Percentiles rank a stretch among this genome's conserved stretches.
Conservation (phyloP, 2,888 invertebrate genomes). For the Rhogogaster chlorosoma region DNA sequence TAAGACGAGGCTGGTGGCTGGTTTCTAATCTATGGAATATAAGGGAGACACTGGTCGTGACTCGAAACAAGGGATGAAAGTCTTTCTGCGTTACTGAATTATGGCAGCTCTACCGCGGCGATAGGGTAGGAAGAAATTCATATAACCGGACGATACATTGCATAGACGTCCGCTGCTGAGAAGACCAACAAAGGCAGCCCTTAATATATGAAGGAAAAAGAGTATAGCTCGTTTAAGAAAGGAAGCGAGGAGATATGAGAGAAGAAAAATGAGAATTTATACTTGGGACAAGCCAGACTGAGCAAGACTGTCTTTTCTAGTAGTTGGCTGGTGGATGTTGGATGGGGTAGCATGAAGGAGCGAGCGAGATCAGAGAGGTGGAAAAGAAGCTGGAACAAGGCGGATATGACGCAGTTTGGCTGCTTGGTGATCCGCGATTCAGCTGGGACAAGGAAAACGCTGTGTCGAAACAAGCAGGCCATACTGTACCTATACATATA, state of each 20-base stretch:
- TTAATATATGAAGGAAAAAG: slow-evolving; percentile 10
- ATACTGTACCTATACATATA: not conserved
- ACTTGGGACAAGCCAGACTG: not conserved
- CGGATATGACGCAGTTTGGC: slow-evolving; percentile 35
- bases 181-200: slow-evolving; percentile 27
- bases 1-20: slow-evolving; percentile 1
- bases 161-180: not conserved
- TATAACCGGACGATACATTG: slow-evolving; percentile 18
- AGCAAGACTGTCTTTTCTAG: not conserved
- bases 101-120: not conserved
- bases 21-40: not conserved
- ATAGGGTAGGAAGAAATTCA: slow-evolving; percentile 27
- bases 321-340: not conserved
- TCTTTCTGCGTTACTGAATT: slow-evolving; percentile 10
- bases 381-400: not conserved
- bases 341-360: not conserved
- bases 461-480: not conserved
- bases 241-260: not conserved
- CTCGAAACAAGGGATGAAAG: slow-evolving; percentile 15
- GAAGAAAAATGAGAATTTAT: slow-evolving; percentile 45
- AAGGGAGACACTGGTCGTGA: not conserved
- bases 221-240: slow-evolving; percentile 5
- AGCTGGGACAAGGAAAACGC: slow-evolving; percentile 4
- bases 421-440: slow-evolving; percentile 2
- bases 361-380: not conserved